Evolutionary conservation across 2,888 invertebrate genomes (phyloP).

Genomic region (Agrilus mali): DNA sequence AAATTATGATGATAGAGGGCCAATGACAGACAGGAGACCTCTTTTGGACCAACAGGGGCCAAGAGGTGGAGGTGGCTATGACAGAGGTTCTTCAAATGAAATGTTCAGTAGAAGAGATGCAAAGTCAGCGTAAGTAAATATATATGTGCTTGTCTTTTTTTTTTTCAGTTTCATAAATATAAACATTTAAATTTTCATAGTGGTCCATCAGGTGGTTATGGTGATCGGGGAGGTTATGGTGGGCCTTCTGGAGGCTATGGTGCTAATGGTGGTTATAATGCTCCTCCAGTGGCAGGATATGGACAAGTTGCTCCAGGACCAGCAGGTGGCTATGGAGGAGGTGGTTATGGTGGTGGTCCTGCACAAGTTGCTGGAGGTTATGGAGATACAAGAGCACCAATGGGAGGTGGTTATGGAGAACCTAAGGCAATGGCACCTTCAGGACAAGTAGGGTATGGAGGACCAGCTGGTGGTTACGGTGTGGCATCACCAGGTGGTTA

Average conservation of each 20-base stretch:
- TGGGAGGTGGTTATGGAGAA: constrained; percentile 3
- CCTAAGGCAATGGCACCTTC: not conserved
- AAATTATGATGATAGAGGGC: constrained; percentile 22
- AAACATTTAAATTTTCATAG: not conserved
- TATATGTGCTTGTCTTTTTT: constrained; percentile 4
- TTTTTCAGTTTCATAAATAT: no score
- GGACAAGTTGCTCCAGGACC: not conserved
- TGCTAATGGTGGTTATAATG: constrained; percentile 9
- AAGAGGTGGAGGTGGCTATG: constrained; percentile 11
- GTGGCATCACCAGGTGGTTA: constrained; percentile 13
- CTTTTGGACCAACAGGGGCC: constrained; percentile 20
- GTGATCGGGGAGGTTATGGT: not conserved
- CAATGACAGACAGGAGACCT: constrained; percentile 20
- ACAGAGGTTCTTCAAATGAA: constrained; percentile 20
- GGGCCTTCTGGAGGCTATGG: constrained; percentile 3
- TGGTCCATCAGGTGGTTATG: constrained; percentile 2
- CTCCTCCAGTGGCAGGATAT: constrained; percentile 3
- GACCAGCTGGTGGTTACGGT: constrained; percentile 1
- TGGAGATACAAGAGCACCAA: not conserved
- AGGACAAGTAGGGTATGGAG: not conserved
- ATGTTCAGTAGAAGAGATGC: constrained; percentile 29
- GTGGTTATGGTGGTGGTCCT: constrained; percentile 5
- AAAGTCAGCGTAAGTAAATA: constrained; percentile 19
- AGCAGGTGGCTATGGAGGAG: constrained; percentile 10
- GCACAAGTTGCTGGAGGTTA: constrained; percentile 5